A percentile compares a stretch with the other conserved stretches of the same genome.
These are phyloP conservation scores for Callosobruchus maculatus DNA, from an alignment of 2,888 invertebrate genomes.

Conservation along the genomic window DNA sequence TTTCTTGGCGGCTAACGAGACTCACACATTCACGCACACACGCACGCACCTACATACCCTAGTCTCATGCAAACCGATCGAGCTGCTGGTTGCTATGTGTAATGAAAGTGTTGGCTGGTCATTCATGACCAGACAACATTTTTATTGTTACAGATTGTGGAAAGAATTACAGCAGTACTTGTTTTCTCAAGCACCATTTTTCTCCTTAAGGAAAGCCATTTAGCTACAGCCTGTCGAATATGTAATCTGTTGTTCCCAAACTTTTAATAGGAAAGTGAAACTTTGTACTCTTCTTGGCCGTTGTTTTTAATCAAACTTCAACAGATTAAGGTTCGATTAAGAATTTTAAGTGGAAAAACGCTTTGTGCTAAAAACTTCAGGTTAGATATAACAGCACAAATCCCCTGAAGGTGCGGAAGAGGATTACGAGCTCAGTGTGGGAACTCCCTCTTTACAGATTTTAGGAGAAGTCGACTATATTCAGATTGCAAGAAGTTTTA, in stretches of 20 bases:
- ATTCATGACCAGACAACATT: too few relatives aligned
- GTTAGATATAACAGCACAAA: not conserved
- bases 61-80: too few relatives aligned
- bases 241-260: not conserved
- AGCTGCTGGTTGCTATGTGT: too few relatives aligned
- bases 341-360: not conserved
- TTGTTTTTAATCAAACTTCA: not conserved
- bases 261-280: not conserved
- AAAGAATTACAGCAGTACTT: too few relatives aligned
- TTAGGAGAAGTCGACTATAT: too few relatives aligned
- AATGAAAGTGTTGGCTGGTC: too few relatives aligned
- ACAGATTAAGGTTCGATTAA: not conserved
- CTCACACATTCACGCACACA: too few relatives aligned
- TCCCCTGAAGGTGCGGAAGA: not conserved
- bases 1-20: too few relatives aligned
- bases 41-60: too few relatives aligned
- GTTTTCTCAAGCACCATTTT: not conserved
- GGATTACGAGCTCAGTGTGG: not conserved
- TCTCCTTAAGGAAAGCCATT: not conserved
- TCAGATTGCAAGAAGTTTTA: not conserved
- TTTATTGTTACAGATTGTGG: too few relatives aligned
- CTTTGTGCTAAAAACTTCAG: not conserved
- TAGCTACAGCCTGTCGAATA: not conserved
- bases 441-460: not conserved
- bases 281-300: not conserved